A percentile compares a stretch with the other conserved stretches of the same genome.
phyloP scores from a whole-genome alignment of 2,113 vertebrate genomes.

The Deroptyus accipitrinus region DNA sequence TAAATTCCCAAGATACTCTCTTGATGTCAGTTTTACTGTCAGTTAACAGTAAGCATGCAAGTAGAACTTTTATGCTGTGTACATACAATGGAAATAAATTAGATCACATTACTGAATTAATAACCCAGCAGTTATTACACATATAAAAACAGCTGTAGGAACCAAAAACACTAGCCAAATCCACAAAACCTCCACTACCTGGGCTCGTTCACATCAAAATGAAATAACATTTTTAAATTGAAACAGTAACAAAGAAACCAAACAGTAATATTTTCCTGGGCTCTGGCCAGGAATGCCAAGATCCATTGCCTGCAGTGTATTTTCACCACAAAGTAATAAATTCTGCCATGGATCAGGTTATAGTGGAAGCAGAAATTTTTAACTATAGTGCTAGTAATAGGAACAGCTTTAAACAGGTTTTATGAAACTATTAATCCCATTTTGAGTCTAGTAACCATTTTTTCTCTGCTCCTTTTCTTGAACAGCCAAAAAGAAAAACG shows the following conservation, averaged over 20 bases:
- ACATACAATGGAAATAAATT: not conserved
- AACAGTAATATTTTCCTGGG: not conserved
- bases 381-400: not conserved
- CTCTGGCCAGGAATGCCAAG: not conserved
- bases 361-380: not conserved
- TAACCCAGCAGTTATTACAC: not conserved
- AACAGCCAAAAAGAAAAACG: not conserved
- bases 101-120: not conserved
- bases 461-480: not conserved
- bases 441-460: not conserved
- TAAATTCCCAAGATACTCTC: not conserved
- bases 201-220: not conserved
- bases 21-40: not conserved
- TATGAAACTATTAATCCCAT: not conserved
- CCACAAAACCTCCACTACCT: not conserved
- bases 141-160: not conserved
- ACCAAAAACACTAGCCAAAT: not conserved
- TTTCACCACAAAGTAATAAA: not conserved
- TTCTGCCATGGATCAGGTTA: not conserved
- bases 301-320: not conserved
- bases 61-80: not conserved
- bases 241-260: not conserved
- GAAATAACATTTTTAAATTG: not conserved
- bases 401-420: not conserved
- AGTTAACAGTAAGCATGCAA: not conserved